A percentile compares a stretch with the other conserved stretches of the same genome.
These are phyloP conservation scores for Atherinomorus stipes DNA, from an alignment of 2,113 vertebrate genomes.

Conservation along the genomic window DNA sequence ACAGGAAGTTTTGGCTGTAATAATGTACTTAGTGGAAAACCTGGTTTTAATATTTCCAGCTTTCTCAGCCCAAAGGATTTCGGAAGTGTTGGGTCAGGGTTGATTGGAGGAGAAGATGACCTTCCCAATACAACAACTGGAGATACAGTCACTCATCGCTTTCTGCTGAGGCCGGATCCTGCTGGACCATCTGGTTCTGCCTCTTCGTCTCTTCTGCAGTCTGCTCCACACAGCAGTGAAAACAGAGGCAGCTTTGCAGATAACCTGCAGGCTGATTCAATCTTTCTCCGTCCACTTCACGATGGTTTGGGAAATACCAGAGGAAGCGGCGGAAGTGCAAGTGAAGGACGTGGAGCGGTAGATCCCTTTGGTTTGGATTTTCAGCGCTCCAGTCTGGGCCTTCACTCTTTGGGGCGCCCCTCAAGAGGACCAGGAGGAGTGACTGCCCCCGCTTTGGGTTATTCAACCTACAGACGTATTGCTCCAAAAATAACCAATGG, in stretches of 20 bases:
- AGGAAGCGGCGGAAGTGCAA: slow-evolving; percentile 67
- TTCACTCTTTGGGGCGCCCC: slow-evolving; percentile 88
- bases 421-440: slow-evolving; percentile 81
- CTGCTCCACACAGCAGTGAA: slow-evolving; percentile 55
- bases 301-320: slow-evolving; percentile 83
- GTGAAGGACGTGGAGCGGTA: slow-evolving; percentile 64
- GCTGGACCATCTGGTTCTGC: slow-evolving; percentile 75
- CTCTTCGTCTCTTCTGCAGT: slow-evolving; percentile 82
- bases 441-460: slow-evolving; percentile 62
- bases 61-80: slow-evolving; percentile 88
- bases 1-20: slow-evolving; percentile 59
- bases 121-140: slow-evolving; percentile 94
- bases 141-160: slow-evolving; percentile 84
- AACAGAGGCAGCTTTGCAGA: slow-evolving; percentile 84
- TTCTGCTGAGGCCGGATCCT: slow-evolving; percentile 87
- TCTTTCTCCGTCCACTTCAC: slow-evolving; percentile 90
- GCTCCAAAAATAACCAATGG: slow-evolving; percentile 88
- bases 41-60: slow-evolving; percentile 90
- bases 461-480: slow-evolving; percentile 92
- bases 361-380: slow-evolving; percentile 93
- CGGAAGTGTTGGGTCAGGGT: slow-evolving; percentile 54
- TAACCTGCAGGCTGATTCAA: slow-evolving; percentile 83
- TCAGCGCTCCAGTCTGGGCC: slow-evolving; percentile 88
- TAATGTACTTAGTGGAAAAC: slow-evolving; percentile 85
- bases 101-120: slow-evolving; percentile 84